Evolutionary conservation across 2,888 invertebrate species (phyloP).

Genomic region (Slavum lentiscoides): DNA sequence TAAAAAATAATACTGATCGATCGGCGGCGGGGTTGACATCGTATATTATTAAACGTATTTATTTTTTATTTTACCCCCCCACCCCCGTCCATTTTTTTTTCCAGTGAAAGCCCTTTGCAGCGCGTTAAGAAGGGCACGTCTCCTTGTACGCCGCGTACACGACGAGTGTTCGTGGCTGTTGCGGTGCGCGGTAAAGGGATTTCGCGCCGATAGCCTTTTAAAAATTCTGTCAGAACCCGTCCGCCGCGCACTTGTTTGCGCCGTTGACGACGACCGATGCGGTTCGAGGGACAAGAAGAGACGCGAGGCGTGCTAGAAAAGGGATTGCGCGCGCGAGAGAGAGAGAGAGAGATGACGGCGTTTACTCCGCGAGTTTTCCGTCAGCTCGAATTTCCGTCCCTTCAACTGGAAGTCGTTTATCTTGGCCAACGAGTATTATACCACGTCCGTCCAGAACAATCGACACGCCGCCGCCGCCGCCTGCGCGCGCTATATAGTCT

Average conservation of each 20-base stretch:
- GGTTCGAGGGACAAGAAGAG: background rate
- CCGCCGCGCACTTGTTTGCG: conserved; percentile 32
- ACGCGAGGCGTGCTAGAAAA: background rate
- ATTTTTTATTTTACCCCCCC: background rate
- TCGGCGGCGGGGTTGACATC: conserved; percentile 44
- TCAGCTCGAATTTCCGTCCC: conserved; percentile 36
- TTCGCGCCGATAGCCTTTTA: conserved; percentile 36
- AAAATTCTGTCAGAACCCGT: conserved; percentile 35
- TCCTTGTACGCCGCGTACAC: background rate
- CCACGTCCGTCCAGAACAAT: conserved; percentile 28
- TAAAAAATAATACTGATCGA: conserved; percentile 47
- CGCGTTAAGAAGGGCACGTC: conserved; percentile 16
- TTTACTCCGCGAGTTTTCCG: conserved; percentile 20
- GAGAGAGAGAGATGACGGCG: background rate
- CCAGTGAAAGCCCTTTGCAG: too few species aligned
- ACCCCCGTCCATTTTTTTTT: background rate
- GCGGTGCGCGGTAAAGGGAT: too few species aligned
- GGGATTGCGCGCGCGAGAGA: too few species aligned
- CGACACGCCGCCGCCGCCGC: conserved; percentile 3
- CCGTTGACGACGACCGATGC: conserved; percentile 19
- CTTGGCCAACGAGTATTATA: background rate
- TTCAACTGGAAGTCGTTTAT: conserved; percentile 49
- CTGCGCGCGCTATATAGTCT: too few species aligned
- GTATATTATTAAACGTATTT: conserved; percentile 52
- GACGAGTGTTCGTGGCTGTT: too few species aligned